These are phyloP conservation scores for Nezara viridula DNA, from an alignment of 2,888 invertebrate species.

Conservation along the genomic window DNA sequence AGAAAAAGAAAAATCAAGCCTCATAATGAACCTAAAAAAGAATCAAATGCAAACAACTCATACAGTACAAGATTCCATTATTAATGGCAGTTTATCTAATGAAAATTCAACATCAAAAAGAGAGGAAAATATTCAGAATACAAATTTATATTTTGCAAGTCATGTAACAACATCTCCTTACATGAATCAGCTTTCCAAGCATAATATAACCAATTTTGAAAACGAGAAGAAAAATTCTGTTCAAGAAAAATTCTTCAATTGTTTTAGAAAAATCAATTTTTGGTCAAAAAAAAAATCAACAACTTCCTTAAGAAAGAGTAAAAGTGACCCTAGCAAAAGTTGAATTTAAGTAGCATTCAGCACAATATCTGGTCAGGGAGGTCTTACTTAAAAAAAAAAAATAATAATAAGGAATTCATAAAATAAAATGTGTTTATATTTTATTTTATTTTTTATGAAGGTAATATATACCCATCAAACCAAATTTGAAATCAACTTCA, in stretches of 20 bases:
- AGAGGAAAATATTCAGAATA: background rate
- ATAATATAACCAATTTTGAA: background rate
- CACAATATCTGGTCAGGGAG: background rate
- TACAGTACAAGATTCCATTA: background rate
- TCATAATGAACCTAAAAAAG: background rate
- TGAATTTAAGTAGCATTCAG: background rate
- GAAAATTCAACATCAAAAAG: background rate
- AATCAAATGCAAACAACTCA: background rate
- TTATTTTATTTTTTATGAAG: no score
- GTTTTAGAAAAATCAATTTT: background rate
- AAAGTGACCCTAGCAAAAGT: background rate
- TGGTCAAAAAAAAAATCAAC: background rate
- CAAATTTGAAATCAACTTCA: no score
- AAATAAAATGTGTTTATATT: no score
- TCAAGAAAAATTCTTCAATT: background rate
- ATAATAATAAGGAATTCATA: no score
- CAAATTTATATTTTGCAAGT: background rate
- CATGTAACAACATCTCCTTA: background rate
- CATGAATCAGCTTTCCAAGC: background rate
- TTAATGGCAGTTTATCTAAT: background rate
- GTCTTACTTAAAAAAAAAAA: no score
- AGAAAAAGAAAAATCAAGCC: background rate
- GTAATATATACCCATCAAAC: no score
- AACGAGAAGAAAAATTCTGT: background rate
- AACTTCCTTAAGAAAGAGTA: background rate